A percentile compares a stretch with the other conserved stretches of the same genome.
These are phyloP conservation scores for Paguma larvata DNA, from an alignment of 2,797 vertebrate species.

Conservation along the genomic window DNA sequence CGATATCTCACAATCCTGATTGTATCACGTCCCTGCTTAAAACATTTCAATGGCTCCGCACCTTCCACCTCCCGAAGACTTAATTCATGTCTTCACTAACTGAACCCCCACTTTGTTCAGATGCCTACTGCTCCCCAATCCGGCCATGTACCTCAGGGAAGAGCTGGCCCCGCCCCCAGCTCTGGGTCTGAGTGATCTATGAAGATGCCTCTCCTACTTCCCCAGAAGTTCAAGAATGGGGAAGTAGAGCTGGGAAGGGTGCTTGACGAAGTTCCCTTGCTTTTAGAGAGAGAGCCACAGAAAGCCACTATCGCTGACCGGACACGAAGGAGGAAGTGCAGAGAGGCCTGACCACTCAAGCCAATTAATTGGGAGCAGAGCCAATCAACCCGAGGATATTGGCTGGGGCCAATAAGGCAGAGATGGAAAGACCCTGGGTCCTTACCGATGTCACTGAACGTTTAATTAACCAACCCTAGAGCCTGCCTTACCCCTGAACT, in stretches of 20 bases:
- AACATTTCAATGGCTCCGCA: background rate
- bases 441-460: background rate
- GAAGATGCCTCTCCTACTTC: background rate
- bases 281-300: background rate
- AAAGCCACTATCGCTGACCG: background rate
- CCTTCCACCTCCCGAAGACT: background rate
- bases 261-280: background rate
- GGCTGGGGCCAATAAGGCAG: background rate
- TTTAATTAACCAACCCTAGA: background rate
- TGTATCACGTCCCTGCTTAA: background rate
- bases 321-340: background rate
- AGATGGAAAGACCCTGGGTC: background rate
- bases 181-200: background rate
- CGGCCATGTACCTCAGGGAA: background rate
- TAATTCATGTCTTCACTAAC: background rate
- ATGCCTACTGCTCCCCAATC: background rate
- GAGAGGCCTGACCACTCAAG: background rate
- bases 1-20: background rate
- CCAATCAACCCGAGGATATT: background rate
- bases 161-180: background rate
- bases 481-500: background rate
- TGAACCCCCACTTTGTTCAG: background rate
- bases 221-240: background rate
- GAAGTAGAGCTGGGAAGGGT: background rate
- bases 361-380: background rate